Base-by-base conservation (phyloP, 2,797 vertebrate genomes). In the Steatocranus sp. region DNA sequence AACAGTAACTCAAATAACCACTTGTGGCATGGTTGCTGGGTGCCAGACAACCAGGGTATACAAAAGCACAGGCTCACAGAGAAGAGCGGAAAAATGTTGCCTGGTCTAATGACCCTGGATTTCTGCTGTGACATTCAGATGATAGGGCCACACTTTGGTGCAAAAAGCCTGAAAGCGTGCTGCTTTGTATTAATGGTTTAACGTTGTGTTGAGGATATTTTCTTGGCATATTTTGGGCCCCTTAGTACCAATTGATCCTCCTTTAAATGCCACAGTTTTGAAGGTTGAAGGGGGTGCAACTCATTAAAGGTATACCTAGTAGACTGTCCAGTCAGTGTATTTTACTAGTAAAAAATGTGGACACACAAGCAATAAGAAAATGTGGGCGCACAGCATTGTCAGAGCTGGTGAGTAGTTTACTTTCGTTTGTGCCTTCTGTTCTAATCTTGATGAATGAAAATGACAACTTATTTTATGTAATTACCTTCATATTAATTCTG, bases 221-320 rank as follows among this genome's bases (percentile, higher is more conserved):
- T 23, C 12, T 41, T 41, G 36, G 61, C 12, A 15, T 38, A 66
- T 23, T 41, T 66, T 0, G 2, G 36, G 11, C 1, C 63, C 0
- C 63, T 43, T 27, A 5, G 36, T 41, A 66, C 61, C 36, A 41
- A 70, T 2, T 43, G 8, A 70, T 25, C 38, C 38, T 70, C 38
- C 23, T 70, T 27, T 46, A 43, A 43, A 41, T 23, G 34, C 61
- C 5, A 66, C 61, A 1, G 34, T 41, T 66, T 23, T 23, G 61
- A 66, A 66, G n/a, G 11, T 38, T 12, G 7, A 38, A 38, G n/a
- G 54, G 17, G 58, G n/a, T 12, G n/a, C 18, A 36, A 56, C 53
- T 56, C 53, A 56, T 56, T 56, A 53, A 61, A 61, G 30, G 18
- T 61, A 11, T 61, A 41, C n/a, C n/a, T 66, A 9, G 38, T 4